Base-by-base conservation (phyloP, 2,797 vertebrate genomes). In the Protosalanx chinensis region DNA sequence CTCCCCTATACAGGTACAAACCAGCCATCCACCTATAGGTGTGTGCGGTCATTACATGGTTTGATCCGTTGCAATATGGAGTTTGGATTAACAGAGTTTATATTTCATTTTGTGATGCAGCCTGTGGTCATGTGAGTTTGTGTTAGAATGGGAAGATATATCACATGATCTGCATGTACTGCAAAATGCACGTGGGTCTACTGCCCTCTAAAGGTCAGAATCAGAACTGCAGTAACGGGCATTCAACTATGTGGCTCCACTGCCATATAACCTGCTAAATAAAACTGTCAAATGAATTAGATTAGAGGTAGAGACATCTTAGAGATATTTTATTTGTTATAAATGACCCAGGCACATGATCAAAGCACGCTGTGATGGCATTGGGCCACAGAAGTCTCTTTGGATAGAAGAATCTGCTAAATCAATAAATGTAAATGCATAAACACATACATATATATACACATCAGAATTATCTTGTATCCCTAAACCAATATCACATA, bases 181-280 rank as follows among this genome's bases (percentile, higher is more conserved):
- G 7, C 37, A 41, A 41, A 13, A 13, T 13, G 8, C 13, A 46
- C 2, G 41, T 13, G 13, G 41, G 10, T 46, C 49, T 81, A 71
- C 75, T 82, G 87, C 41, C 81, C 85, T 82, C 85, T 89, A 68
- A 64, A 85, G 87, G 79, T 23, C 5, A 75, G 71, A 68, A 6
- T 23, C 73, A 10, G 72, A 61, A 75, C 53, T 82, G 68, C 71
- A 82, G 37, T 41, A 10, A 8, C 7, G 6, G 18, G 23, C 27
- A 16, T 49, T 29, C 37, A 3, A n/a, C 49, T 29, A 12, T 13
- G 12, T 46, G 41, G 10, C 12, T 3, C 7, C 7, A 46, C 60
- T 30, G 27, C 15, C 2, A 7, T 33, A 62, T 15, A 33, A 6
- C 10, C 18, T 15, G 27, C 53, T 7, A 62, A 18, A 62, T 32